Evolutionary conservation across 2,113 vertebrate species (phyloP), one percentile per base, ranked within the genome.

Genomic region (Epinephelus fuscoguttatus): DNA sequence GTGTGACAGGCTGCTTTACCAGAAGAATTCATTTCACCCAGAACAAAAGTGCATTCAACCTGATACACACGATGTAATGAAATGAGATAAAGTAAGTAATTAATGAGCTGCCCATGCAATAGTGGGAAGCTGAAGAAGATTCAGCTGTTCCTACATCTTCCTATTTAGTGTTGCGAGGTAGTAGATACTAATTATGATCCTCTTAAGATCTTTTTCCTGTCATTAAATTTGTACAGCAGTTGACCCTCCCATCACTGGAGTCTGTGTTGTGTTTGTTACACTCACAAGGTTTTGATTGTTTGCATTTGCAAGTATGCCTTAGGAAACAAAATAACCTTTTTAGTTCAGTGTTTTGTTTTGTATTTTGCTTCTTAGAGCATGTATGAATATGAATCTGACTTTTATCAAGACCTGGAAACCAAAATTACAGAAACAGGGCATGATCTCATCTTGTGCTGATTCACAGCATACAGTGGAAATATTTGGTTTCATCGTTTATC

Each of bases 371-470:
- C 59, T 60, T 19, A 45, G 1, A 61, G 23, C 27, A 63, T 40
- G 21, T 6, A 27, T 45, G 37, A 63, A 75, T 40, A 30, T 9
- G 4, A 67, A 8, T 68, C 18, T 47, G 52, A 63, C 70, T 52
- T 67, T n/a, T 19, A 45, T 60, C 70, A 78, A 84, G 59, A 45
- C 67, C 61, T 73, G 19, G 21, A 69, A 82, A 70, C 55, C 33
- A 6, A 17, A 52, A 49, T 23, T 50, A n/a, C 23, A 57, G 14
- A 73, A 80, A 50, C 17, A 61, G 19, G 13, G 23, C 3, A 56
- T 30, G 40, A 75, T 40, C 21, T 66, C 33, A 66, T 4, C 2
- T 13, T 27, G 17, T 56, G 21, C 4, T 45, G 57, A 57, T 61
- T 73, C 15, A 56, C 12, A 72, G 37, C 21, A 78, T 14, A 61